phyloP scores from a whole-genome alignment of 2,888 invertebrate species.

The Ophonus ardosiacus region DNA sequence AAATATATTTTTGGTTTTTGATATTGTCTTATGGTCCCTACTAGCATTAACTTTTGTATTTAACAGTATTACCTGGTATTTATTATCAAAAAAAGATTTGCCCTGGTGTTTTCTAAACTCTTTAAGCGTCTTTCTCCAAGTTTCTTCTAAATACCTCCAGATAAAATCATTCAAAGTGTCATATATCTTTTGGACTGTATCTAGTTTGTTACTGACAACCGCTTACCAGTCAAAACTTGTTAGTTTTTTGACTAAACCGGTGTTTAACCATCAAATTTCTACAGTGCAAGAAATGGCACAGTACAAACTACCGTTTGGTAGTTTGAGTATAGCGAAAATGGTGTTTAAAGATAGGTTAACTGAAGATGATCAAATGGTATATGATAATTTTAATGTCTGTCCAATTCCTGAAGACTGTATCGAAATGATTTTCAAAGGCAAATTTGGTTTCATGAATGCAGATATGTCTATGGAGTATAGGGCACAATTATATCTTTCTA shows the following conservation, averaged over 20 bases:
- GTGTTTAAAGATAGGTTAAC: neutral
- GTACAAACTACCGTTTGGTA: conserved; percentile 10
- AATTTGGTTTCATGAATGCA: conserved; percentile 40
- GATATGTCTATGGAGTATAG: conserved; percentile 25
- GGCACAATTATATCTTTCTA: neutral
- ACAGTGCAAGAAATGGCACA: conserved; percentile 7
- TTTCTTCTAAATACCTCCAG: neutral
- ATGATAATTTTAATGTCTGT: conserved; percentile 2
- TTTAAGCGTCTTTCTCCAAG: conserved; percentile 21
- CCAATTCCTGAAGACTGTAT: conserved; percentile 2
- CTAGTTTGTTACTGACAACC: conserved; percentile 8
- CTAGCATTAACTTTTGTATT: neutral
- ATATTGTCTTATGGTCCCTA: neutral
- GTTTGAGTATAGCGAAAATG: neutral
- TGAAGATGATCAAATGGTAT: conserved; percentile 5
- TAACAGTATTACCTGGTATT: neutral
- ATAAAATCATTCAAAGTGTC: conserved; percentile 2
- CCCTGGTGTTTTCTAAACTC: neutral
- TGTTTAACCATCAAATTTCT: conserved; percentile 28
- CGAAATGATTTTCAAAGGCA: neutral
- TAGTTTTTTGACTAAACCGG: conserved; percentile 23
- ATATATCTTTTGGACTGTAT: conserved; percentile 21
- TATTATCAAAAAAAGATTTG: neutral
- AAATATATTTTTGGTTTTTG: conserved; percentile 51
- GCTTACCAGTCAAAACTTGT: conserved; percentile 45